Base-by-base conservation (phyloP, 2,888 invertebrate genomes). In the Apoderus coryli region DNA sequence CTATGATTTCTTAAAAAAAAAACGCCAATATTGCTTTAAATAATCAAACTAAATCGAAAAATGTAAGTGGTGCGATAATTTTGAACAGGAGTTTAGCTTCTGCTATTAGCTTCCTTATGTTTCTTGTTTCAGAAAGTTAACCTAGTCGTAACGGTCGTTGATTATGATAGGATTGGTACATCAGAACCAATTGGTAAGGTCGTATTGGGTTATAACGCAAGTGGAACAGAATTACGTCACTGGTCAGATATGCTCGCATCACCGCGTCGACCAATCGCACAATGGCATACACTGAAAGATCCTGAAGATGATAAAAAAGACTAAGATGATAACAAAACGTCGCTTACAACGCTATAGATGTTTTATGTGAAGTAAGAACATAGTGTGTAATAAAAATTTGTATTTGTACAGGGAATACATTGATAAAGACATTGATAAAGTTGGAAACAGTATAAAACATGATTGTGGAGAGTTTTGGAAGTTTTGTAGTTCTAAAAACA, bases 241-340 rank as follows among this genome's bases (percentile, higher is more conserved):
- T 98, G 98, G 98, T 95, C 95, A 43, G 98, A 98, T 63, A 98
- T 98, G 98, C 65, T 98, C 63, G 96, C 98, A 50, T 93, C 93
- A 48, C 98, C 98, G 25, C 76, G 98, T 53, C 79, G 98, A 59
- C 98, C 98, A 37, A 98, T 98, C 52, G 96, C 96, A 49, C 96
- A 98, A 62, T 98, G 98, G 98, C 98, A 98, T 60, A 95, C 96
- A 43, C 78, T 98, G 45, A 93, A 93, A 64, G 95, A 95, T 63
- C 84, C 95, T 47, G 86, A 96, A 59, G 92, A 96, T 60, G 80
- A 77, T 55, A 82, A 82, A 60, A 84, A 82, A 67, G 79, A 80
- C 62, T 79, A 80, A 66, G 43, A 25, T 30, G n/a, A n/a, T n/a
- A n/a, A 16, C 24, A 16, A 34, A 36, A 35, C 33, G 32, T 39